Evolutionary conservation across 2,113 vertebrate species (phyloP).

Genomic region (Ailuropoda melanoleuca): DNA sequence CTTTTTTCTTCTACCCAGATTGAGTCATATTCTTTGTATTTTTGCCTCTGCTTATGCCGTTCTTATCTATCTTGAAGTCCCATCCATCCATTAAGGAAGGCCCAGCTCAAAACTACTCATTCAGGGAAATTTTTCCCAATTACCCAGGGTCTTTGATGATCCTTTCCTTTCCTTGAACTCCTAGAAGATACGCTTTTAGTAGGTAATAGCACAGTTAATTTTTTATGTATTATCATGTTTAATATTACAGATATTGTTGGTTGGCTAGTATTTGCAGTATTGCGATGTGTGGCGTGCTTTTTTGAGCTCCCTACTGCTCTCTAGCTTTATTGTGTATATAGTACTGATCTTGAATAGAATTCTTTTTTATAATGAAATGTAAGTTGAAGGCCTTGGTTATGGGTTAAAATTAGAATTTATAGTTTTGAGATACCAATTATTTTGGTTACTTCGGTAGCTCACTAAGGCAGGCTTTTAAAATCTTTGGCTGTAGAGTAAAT

Average conservation of each 20-base stretch:
- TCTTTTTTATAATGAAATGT: neutral
- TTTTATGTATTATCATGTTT: neutral
- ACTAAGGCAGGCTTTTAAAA: conserved; percentile 1
- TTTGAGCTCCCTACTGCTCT: neutral
- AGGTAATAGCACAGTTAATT: neutral
- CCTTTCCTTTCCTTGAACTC: neutral
- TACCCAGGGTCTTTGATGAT: neutral
- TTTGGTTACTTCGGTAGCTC: conserved; percentile 3
- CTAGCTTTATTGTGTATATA: neutral
- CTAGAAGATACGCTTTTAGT: neutral
- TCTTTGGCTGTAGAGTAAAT: conserved; percentile 20
- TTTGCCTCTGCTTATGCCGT: conserved; percentile 18
- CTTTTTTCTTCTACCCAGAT: neutral
- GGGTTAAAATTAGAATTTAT: neutral
- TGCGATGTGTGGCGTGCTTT: neutral
- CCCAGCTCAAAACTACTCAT: neutral
- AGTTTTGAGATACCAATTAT: conserved; percentile 29
- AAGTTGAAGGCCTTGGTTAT: neutral
- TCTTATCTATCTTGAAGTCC: neutral
- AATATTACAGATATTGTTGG: neutral
- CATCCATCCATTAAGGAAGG: neutral
- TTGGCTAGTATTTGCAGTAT: neutral
- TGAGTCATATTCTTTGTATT: neutral
- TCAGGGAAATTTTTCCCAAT: neutral
- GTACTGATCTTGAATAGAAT: neutral